Base-by-base conservation (phyloP, 2,113 vertebrate species). In the Falcunculus frontatus region DNA sequence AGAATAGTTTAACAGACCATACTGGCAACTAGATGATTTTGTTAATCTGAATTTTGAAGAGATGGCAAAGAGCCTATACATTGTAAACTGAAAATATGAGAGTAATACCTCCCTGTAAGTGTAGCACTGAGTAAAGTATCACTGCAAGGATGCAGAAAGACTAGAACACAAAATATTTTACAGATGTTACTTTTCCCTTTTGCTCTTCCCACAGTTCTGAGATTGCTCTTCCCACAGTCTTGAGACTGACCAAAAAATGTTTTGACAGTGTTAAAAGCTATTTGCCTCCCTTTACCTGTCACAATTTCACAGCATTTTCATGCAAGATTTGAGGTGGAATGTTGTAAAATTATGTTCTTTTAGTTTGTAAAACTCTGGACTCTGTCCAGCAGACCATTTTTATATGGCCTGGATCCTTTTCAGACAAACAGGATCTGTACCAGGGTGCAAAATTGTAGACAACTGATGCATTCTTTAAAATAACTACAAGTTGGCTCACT, bases 391-490 rank as follows among this genome's bases (percentile, higher is more conserved):
- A 89, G 82, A 78, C 90, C 53, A 0, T 83, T 93, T 97, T 96
- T 90, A 95, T 56, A 41, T 79, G 65, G 80, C 86, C 93, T 97
- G 85, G 55, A 96, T 92, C 50, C 84, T 96, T 96, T 94, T 95
- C 88, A 96, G 78, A 95, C 90, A 96, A 90, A 87, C 76, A 93
- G 87, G 65, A 93, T 89, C 52, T 96, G 65, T 93, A 83, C 72
- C 69, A 88, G 81, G 93, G 96, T 95, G 86, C 88, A 96, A 94
- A 93, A 93, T 35, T 93, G 73, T 80, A 96, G 91, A 96, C 86
- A 96, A 93, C 84, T 88, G 97, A 78, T 87, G 92, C 60, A 97
- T 93, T 91, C 77, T 94, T 97, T 96, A 93, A 89, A 97, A 93
- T 92, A 97, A 87, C 64, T 78, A 52, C 65, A 85, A 75, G 55